phyloP scores from a whole-genome alignment of 2,888 invertebrate species.

The Acronicta alni region DNA sequence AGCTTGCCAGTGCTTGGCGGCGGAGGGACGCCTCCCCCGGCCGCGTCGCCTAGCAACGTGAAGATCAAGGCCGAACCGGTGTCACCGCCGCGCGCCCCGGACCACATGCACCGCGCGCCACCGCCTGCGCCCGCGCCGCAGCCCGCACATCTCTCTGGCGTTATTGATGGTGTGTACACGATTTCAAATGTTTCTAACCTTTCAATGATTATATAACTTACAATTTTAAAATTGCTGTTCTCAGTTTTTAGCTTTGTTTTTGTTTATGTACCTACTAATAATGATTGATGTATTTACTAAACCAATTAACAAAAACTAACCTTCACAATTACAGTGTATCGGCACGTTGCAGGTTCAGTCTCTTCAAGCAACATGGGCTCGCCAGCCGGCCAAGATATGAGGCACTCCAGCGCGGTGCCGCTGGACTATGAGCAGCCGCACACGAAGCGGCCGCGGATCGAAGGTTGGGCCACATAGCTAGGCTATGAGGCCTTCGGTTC shows the following conservation, averaged over 20 bases:
- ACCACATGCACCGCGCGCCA: constrained; percentile 90
- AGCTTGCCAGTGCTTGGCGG: constrained; percentile 95
- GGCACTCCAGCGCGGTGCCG: constrained; percentile 78
- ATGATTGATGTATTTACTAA: background rate
- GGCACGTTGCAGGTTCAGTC: constrained; percentile 91
- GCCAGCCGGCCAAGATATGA: constrained; percentile 90
- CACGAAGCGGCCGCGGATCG: constrained; percentile 96
- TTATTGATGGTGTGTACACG: constrained; percentile 79
- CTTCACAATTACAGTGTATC: constrained; percentile 58
- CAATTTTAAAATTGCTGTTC: too few species aligned
- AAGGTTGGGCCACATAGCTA: constrained; percentile 97
- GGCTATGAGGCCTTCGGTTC: constrained; percentile 86
- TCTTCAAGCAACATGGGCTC: constrained; percentile 95
- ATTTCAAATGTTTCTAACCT: constrained; percentile 5
- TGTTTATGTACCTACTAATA: background rate
- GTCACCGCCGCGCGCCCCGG: constrained; percentile 96
- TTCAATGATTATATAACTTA: too few species aligned
- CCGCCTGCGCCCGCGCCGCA: constrained; percentile 82
- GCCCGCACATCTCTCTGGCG: constrained; percentile 84
- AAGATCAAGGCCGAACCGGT: constrained; percentile 98
- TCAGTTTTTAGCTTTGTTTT: background rate
- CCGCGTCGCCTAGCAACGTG: constrained; percentile 94
- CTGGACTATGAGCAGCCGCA: constrained; percentile 90
- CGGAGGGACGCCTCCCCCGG: constrained; percentile 91
- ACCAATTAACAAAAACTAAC: constrained; percentile 47